Conservation (phyloP, 2,888 invertebrate species). For the Nymphalis urticae region DNA sequence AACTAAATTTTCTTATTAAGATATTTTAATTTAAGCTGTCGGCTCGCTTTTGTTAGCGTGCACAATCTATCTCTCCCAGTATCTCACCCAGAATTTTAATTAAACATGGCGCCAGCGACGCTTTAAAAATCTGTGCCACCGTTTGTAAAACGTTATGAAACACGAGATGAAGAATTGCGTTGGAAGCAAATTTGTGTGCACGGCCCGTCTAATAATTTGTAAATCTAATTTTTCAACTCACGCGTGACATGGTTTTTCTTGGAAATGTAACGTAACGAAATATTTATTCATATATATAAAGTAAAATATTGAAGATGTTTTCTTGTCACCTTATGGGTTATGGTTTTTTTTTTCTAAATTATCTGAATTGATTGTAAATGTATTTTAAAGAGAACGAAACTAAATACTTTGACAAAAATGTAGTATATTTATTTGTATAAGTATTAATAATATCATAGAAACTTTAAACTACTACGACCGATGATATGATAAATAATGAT, state of each 20-base stretch:
- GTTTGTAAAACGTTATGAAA: slow-evolving; percentile 29
- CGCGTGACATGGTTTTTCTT: not conserved
- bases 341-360: too few species aligned
- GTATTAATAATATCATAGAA: too few species aligned
- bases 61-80: slow-evolving; percentile 32
- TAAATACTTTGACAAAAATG: too few species aligned
- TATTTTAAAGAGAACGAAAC: too few species aligned
- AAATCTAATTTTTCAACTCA: slow-evolving; percentile 20
- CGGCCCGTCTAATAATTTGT: slow-evolving; percentile 28
- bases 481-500: too few species aligned
- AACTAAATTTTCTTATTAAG: not conserved
- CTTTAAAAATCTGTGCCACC: slow-evolving; percentile 42
- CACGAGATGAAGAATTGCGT: slow-evolving; percentile 20
- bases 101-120: slow-evolving; percentile 46
- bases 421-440: too few species aligned
- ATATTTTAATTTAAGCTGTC: slow-evolving; percentile 5
- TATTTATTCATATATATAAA: too few species aligned
- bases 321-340: too few species aligned
- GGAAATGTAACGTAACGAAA: too few species aligned
- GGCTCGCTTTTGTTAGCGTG: slow-evolving; percentile 30
- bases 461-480: too few species aligned
- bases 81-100: slow-evolving; percentile 48
- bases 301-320: too few species aligned
- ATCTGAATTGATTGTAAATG: too few species aligned
- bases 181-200: slow-evolving; percentile 31